Conservation (phyloP, 2,113 vertebrate species). For the Myxocyprinus asiaticus region DNA sequence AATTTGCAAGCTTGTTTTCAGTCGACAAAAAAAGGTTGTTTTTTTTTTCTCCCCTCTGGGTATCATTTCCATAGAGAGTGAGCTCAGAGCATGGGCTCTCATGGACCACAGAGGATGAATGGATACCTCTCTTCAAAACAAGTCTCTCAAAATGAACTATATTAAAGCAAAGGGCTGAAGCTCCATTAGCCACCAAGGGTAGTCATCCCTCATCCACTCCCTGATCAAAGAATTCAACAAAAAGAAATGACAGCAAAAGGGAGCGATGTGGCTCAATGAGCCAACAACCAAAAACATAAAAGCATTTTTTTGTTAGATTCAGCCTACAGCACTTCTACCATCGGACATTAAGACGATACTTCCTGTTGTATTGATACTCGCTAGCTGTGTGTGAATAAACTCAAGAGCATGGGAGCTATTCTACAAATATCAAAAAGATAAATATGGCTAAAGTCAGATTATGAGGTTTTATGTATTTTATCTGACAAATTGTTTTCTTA, state of each 20-base stretch:
- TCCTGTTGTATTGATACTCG: constrained; percentile 34
- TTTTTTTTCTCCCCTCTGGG: too few species aligned
- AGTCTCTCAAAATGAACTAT: constrained; percentile 30
- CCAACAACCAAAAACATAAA: not conserved
- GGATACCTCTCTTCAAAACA: constrained; percentile 22
- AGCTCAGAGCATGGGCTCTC: constrained; percentile 1
- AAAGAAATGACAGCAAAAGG: constrained; percentile 10
- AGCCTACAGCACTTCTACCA: not conserved
- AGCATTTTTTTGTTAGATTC: constrained; percentile 5
- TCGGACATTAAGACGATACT: not conserved
- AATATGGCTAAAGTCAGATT: not conserved
- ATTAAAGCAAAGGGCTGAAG: constrained; percentile 28
- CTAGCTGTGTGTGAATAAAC: not conserved
- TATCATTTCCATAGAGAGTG: constrained; percentile 22
- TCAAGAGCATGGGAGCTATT: constrained; percentile 19
- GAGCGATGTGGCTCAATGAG: not conserved
- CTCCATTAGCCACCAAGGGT: constrained; percentile 30
- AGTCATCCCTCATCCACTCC: constrained; percentile 37
- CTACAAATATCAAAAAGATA: constrained; percentile 7
- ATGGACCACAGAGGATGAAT: constrained; percentile 22
- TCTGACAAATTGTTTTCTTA: not conserved
- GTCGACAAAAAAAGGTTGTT: not conserved
- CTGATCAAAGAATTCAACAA: constrained; percentile 46
- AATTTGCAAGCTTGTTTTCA: constrained; percentile 39
- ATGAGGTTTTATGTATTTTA: too few species aligned